Percentiles rank a stretch among this genome's conserved stretches.
phyloP scores from a whole-genome alignment of 2,888 invertebrate species.

The Venusia cambrica region DNA sequence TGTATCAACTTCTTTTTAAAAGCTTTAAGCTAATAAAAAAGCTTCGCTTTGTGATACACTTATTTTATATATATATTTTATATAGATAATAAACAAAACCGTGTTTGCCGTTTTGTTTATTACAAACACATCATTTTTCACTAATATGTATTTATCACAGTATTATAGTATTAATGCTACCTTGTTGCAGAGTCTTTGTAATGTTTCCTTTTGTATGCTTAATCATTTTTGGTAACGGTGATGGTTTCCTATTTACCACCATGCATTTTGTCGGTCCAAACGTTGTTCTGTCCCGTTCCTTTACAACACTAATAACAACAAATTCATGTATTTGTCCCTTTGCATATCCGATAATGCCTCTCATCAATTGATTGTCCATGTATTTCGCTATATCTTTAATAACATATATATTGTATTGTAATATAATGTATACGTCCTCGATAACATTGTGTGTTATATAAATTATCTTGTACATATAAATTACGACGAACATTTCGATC shows the following conservation, averaged over 20 bases:
- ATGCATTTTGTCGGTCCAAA: constrained; percentile 47
- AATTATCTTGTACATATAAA: too few relatives aligned
- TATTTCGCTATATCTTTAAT: constrained; percentile 9
- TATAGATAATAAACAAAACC: constrained; percentile 36
- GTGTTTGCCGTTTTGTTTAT: constrained; percentile 28
- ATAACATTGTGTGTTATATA: too few relatives aligned
- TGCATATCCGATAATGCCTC: constrained; percentile 4
- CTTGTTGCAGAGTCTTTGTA: constrained; percentile 47
- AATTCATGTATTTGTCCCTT: constrained; percentile 5
- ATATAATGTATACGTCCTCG: too few relatives aligned
- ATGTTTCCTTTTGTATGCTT: constrained; percentile 71
- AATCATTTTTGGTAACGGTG: constrained; percentile 80
- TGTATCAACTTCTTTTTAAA: constrained; percentile 19
- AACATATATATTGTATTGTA: background rate
- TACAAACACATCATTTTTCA: constrained; percentile 19
- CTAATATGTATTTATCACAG: constrained; percentile 20
- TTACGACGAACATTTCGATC: too few relatives aligned
- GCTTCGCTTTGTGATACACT: constrained; percentile 49
- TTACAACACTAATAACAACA: constrained; percentile 36
- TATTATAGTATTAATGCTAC: constrained; percentile 23
- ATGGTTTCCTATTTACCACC: constrained; percentile 68
- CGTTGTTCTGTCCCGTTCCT: too few relatives aligned
- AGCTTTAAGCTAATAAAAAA: constrained; percentile 48
- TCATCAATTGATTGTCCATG: too few relatives aligned
- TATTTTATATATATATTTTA: constrained; percentile 30